Evolutionary conservation across 2,797 vertebrate genomes (phyloP).

Genomic region (Trematomus bernacchii): DNA sequence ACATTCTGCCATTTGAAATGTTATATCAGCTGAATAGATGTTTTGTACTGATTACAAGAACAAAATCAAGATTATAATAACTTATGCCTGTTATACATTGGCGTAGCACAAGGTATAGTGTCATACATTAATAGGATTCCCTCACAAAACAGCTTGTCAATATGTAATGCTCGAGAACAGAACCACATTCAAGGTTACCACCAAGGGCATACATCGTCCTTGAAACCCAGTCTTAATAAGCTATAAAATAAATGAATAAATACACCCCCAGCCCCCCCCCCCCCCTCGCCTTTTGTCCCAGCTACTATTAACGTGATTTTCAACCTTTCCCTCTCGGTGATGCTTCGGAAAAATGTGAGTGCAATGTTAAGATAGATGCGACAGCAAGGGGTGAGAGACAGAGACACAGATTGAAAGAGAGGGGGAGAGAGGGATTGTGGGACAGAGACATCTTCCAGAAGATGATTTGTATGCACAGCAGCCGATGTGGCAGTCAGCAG

Average conservation of each 20-base stretch:
- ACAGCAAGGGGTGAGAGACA: constrained; percentile 56
- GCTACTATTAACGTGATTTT: constrained; percentile 80
- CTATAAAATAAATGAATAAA: constrained; percentile 83
- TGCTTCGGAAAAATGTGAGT: constrained; percentile 73
- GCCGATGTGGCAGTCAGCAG: constrained; percentile 65
- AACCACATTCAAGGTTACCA: constrained; percentile 39
- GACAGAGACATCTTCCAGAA: constrained; percentile 73
- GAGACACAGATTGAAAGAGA: constrained; percentile 29
- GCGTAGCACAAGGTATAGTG: constrained; percentile 1
- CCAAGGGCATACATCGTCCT: constrained; percentile 77
- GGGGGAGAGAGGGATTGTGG: constrained; percentile 27
- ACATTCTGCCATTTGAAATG: constrained; percentile 16
- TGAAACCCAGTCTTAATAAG: constrained; percentile 74
- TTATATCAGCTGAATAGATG: not conserved
- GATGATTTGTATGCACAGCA: constrained; percentile 82
- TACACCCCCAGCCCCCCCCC: constrained; percentile 45
- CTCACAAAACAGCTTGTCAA: constrained; percentile 31
- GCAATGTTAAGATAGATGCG: constrained; percentile 75
- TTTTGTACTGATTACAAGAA: not conserved
- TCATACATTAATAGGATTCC: constrained; percentile 33
- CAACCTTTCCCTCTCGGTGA: constrained; percentile 73
- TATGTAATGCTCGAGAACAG: constrained; percentile 34
- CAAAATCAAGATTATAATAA: not conserved
- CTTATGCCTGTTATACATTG: constrained; percentile 5
- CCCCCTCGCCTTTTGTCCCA: constrained; percentile 66